Conservation (phyloP, 2,888 invertebrate species). For the Allacma fusca region DNA sequence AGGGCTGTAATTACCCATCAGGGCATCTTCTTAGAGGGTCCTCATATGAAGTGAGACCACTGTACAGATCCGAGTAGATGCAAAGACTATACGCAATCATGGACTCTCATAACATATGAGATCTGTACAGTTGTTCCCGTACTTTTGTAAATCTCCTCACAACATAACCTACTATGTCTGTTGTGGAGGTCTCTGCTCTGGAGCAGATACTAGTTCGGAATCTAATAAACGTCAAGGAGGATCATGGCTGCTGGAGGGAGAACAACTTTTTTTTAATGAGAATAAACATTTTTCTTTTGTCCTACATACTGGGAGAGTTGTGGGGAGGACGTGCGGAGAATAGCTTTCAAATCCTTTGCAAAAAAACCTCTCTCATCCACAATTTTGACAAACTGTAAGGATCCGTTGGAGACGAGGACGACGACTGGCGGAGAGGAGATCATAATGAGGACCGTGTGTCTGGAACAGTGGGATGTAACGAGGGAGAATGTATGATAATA, state of each 20-base stretch:
- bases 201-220: too few species aligned
- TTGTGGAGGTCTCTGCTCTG: too few species aligned
- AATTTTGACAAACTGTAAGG: background rate
- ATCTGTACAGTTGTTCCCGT: too few species aligned
- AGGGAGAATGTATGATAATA: too few species aligned
- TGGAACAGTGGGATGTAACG: background rate
- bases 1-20: too few species aligned
- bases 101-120: too few species aligned
- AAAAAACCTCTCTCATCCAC: background rate
- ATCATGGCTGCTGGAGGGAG: background rate
- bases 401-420: background rate
- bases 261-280: slow-evolving; percentile 22
- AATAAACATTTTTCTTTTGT: slow-evolving; percentile 31
- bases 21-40: too few species aligned
- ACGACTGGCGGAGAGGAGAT: background rate
- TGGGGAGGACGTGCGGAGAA: slow-evolving; percentile 5
- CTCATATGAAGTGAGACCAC: too few species aligned
- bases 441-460: background rate
- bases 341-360: background rate
- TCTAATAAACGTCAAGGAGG: slow-evolving; percentile 9
- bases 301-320: slow-evolving; percentile 11
- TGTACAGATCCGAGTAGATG: too few species aligned
- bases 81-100: too few species aligned
- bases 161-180: too few species aligned
- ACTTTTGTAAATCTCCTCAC: too few species aligned